Conservation (phyloP, 2,113 vertebrate species). For the Cryptomyrus ogoouensis region DNA sequence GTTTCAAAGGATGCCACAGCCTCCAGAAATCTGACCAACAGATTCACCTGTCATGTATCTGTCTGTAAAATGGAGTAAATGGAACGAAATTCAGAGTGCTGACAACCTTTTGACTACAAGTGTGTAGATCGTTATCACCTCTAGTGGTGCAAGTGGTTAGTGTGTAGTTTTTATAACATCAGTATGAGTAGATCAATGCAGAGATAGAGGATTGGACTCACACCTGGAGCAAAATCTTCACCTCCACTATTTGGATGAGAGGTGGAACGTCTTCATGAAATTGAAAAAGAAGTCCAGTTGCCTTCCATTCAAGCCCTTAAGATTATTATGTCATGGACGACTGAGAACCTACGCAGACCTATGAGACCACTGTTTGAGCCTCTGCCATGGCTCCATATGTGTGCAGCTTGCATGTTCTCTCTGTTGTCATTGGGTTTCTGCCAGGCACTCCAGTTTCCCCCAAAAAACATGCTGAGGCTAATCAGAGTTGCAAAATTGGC, state of each 20-base stretch:
- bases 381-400: not conserved
- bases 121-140: constrained; percentile 49
- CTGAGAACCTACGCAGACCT: too few species aligned
- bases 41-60: not conserved
- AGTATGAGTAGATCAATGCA: constrained; percentile 73
- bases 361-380: not conserved
- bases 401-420: not conserved
- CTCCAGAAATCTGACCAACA: not conserved
- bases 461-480: not conserved
- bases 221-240: not conserved
- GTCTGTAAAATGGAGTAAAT: not conserved
- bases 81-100: not conserved
- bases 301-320: too few species aligned
- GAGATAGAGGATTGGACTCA: constrained; percentile 25
- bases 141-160: constrained; percentile 99
- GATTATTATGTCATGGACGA: too few species aligned
- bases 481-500: not conserved
- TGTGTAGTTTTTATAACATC: constrained; percentile 95
- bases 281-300: too few species aligned
- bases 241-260: not conserved
- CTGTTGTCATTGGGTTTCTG: not conserved
- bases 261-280: too few species aligned
- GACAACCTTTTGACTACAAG: not conserved
- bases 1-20: not conserved
- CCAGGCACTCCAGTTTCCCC: too few species aligned